phyloP scores from a whole-genome alignment of 2,888 invertebrate species.

The Celastrina argiolus region DNA sequence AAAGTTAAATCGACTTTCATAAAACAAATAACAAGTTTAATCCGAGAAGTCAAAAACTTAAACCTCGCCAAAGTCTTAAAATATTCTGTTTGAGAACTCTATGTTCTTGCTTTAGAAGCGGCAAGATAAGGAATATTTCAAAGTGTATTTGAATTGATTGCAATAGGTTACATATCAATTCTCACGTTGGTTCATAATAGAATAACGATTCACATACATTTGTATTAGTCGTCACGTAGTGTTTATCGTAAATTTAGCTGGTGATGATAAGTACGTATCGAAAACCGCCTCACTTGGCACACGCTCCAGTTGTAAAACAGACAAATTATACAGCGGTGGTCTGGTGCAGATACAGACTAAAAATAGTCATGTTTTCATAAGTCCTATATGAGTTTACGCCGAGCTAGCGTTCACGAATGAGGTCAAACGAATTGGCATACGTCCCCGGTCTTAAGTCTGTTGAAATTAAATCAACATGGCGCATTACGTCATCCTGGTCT shows the following conservation, averaged over 20 bases:
- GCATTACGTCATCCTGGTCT: constrained; percentile 30
- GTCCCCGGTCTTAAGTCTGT: constrained; percentile 44
- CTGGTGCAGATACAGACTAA: constrained; percentile 54
- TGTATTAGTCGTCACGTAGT: constrained; percentile 35
- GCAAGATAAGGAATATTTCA: constrained; percentile 1
- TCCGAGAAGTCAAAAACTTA: neutral
- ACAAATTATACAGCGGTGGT: constrained; percentile 63
- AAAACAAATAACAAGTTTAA: constrained; percentile 15
- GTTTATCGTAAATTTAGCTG: constrained; percentile 52
- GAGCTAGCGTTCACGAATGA: constrained; percentile 64
- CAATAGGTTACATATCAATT: constrained; percentile 1
- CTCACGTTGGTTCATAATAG: constrained; percentile 2
- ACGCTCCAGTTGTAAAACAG: constrained; percentile 59
- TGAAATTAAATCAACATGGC: constrained; percentile 50
- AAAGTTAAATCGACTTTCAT: constrained; percentile 22
- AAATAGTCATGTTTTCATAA: constrained; percentile 73
- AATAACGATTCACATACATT: constrained; percentile 4
- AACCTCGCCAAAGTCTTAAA: neutral
- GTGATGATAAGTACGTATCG: constrained; percentile 43
- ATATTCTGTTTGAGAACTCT: constrained; percentile 10
- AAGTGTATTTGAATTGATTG: neutral
- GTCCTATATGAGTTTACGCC: constrained; percentile 71
- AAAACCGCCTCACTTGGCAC: constrained; percentile 65
- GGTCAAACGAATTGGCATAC: constrained; percentile 72
- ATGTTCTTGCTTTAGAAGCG: neutral